Evolutionary conservation across 2,888 invertebrate genomes (phyloP).

Genomic region (Acleris laterana): DNA sequence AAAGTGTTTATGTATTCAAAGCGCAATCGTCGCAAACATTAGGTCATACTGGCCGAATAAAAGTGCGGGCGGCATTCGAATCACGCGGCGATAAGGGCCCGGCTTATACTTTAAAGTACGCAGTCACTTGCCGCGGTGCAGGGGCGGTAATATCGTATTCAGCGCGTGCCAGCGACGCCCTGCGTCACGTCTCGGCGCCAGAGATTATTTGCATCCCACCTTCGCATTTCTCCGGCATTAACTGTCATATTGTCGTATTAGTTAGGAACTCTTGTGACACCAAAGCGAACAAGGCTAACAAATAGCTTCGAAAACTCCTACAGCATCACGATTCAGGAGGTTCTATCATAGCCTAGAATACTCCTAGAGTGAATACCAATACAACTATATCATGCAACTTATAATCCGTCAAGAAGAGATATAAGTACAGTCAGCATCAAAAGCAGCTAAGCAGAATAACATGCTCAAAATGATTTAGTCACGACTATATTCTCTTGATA

Average conservation of each 20-base stretch:
- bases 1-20: conserved; percentile 64
- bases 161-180: conserved; percentile 62
- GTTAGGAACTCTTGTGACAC: conserved; percentile 43
- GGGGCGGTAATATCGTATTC: conserved; percentile 63
- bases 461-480: no score
- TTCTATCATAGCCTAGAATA: no score
- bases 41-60: conserved; percentile 73
- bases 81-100: conserved; percentile 73
- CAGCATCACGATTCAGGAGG: no score
- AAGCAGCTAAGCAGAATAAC: no score
- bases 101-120: conserved; percentile 73
- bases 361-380: no score
- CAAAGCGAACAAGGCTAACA: background rate
- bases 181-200: conserved; percentile 66
- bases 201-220: conserved; percentile 74
- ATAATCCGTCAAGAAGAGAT: no score
- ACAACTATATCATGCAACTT: no score
- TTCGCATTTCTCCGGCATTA: conserved; percentile 66
- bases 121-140: conserved; percentile 57
- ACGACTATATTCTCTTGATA: no score
- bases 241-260: conserved; percentile 67
- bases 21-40: conserved; percentile 68
- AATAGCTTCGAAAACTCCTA: no score
- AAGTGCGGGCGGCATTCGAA: conserved; percentile 63
- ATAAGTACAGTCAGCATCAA: no score